Conservation (phyloP, 2,797 vertebrate genomes). For the Crax fasciolata region DNA sequence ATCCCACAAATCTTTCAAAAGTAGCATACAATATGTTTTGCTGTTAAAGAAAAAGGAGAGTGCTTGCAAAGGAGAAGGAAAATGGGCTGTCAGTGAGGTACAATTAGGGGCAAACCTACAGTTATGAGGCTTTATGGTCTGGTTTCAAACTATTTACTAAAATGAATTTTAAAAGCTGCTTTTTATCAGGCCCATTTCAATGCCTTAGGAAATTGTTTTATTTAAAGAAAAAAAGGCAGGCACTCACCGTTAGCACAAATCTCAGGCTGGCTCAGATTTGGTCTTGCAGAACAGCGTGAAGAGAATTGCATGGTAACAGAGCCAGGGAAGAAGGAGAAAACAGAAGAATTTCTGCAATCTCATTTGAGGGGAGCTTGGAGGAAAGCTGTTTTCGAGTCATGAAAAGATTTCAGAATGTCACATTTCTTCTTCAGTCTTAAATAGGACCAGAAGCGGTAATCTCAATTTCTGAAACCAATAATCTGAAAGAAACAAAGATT, state of each 20-base stretch:
- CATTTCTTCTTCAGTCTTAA: neutral
- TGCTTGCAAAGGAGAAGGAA: slow-evolving; percentile 57
- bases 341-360: slow-evolving; percentile 42
- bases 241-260: slow-evolving; percentile 45
- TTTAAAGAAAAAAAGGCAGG: slow-evolving; percentile 1
- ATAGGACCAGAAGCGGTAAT: neutral
- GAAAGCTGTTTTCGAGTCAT: neutral
- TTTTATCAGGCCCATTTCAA: slow-evolving; percentile 61
- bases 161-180: slow-evolving; percentile 71
- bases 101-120: slow-evolving; percentile 70
- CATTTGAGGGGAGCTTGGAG: neutral
- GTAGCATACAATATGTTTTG: slow-evolving; percentile 44
- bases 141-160: slow-evolving; percentile 74
- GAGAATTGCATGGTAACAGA: slow-evolving; percentile 26
- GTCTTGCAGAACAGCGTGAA: slow-evolving; percentile 26
- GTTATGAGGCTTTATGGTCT: slow-evolving; percentile 59
- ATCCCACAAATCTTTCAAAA: slow-evolving; percentile 53
- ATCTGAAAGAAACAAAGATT: neutral
- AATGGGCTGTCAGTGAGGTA: slow-evolving; percentile 66
- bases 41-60: slow-evolving; percentile 47
- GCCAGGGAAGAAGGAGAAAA: neutral
- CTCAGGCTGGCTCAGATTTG: slow-evolving; percentile 60
- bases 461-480: neutral
- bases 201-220: slow-evolving; percentile 59
- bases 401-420: neutral